A percentile compares a stretch with the other conserved stretches of the same genome.
Conservation (phyloP, 2,797 vertebrate species). For the Schizopygopsis pylzovi region DNA sequence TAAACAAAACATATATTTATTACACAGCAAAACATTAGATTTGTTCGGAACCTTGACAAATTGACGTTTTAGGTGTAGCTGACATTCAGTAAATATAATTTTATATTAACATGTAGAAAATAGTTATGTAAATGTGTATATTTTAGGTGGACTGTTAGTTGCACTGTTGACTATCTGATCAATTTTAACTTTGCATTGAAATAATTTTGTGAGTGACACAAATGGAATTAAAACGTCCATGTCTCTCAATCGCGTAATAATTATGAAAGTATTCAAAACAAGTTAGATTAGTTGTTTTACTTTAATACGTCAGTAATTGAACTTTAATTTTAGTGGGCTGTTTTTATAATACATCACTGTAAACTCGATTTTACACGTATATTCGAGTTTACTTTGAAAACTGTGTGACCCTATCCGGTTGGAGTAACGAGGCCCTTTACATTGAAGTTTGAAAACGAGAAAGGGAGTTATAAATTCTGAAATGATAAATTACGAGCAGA, state of each 20-base stretch:
- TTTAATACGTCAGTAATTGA: not conserved
- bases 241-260: not conserved
- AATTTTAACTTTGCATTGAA: not conserved
- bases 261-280: not conserved
- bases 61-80: not conserved
- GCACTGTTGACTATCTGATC: not conserved
- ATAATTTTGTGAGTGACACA: not conserved
- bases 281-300: not conserved
- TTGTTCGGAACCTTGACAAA: not conserved
- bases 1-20: not conserved
- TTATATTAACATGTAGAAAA: too few relatives aligned
- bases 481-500: slow-evolving; percentile 16
- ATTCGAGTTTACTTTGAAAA: not conserved
- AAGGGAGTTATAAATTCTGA: not conserved
- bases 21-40: not conserved
- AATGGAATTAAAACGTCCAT: not conserved
- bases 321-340: not conserved
- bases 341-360: not conserved
- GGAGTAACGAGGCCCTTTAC: too few relatives aligned
- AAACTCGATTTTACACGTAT: not conserved
- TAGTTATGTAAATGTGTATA: not conserved
- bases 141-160: not conserved
- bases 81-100: not conserved
- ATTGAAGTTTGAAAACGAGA: not conserved
- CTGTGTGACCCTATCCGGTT: too few relatives aligned